phyloP scores from a whole-genome alignment of 2,797 vertebrate species.

The Oryzias sinensis region DNA sequence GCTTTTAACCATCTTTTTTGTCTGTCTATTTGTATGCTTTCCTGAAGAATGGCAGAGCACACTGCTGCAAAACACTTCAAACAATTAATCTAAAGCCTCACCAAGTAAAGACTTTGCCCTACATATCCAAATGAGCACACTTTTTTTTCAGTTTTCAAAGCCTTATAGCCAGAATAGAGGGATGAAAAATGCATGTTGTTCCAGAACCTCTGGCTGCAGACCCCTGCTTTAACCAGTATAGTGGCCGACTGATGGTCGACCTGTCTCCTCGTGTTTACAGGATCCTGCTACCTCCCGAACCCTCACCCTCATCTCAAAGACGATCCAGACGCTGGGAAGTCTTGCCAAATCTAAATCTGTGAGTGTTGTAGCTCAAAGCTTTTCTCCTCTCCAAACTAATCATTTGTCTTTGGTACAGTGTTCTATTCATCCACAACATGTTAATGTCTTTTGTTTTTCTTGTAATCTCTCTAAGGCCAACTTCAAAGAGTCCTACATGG shows the following conservation, averaged over 20 bases:
- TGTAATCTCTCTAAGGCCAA: conserved; percentile 84
- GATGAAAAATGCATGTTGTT: no score
- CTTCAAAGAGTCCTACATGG: conserved; percentile 99
- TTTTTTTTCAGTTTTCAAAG: no score
- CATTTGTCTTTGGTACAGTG: conserved; percentile 9
- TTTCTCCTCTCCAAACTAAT: neutral
- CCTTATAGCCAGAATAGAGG: no score
- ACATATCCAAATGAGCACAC: no score
- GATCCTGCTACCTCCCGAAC: conserved; percentile 94
- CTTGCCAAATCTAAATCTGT: conserved; percentile 98
- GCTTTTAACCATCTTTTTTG: no score
- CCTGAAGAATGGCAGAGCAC: no score
- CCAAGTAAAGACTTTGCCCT: no score
- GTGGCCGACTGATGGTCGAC: neutral
- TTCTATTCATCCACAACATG: conserved; percentile 1
- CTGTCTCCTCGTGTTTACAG: conserved; percentile 60
- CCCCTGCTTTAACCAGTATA: neutral
- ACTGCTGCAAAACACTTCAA: no score
- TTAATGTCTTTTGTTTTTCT: conserved; percentile 6
- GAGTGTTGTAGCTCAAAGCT: conserved; percentile 57
- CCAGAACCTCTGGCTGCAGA: neutral
- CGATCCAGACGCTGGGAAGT: conserved; percentile 96
- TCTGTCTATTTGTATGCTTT: no score
- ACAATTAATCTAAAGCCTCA: no score
- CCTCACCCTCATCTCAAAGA: conserved; percentile 97